These are phyloP conservation scores for Acanthis flammea DNA, from an alignment of 2,797 vertebrate species.

Conservation along the genomic window DNA sequence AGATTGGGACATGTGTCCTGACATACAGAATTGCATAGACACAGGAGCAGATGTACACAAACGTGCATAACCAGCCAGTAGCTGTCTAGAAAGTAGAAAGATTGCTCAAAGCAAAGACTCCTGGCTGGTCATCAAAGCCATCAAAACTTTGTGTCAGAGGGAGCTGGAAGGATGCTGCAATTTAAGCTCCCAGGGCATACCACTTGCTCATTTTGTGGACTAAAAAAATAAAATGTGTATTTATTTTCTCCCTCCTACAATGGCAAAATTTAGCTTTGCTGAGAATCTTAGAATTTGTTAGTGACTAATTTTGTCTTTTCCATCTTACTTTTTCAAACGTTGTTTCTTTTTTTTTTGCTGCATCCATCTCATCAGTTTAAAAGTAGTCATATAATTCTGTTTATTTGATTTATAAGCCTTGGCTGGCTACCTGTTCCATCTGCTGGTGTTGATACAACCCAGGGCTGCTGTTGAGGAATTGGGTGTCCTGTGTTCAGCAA, in stretches of 20 bases:
- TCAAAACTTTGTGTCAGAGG: neutral
- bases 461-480: neutral
- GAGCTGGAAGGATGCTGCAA: neutral
- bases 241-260: neutral
- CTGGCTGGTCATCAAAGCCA: neutral
- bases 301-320: neutral
- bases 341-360: neutral
- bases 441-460: neutral
- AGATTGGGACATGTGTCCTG: neutral
- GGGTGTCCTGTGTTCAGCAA: neutral
- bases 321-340: neutral
- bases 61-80: neutral
- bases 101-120: neutral
- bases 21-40: neutral
- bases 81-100: neutral
- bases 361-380: neutral
- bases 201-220: neutral
- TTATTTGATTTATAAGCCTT: neutral
- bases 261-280: neutral
- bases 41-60: neutral
- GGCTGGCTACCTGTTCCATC: neutral
- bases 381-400: neutral
- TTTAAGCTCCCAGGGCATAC: neutral
- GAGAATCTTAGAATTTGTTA: neutral
- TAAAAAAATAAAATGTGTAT: neutral